Evolutionary conservation across 2,113 vertebrate species (phyloP).

Genomic region (Ochotona princeps): DNA sequence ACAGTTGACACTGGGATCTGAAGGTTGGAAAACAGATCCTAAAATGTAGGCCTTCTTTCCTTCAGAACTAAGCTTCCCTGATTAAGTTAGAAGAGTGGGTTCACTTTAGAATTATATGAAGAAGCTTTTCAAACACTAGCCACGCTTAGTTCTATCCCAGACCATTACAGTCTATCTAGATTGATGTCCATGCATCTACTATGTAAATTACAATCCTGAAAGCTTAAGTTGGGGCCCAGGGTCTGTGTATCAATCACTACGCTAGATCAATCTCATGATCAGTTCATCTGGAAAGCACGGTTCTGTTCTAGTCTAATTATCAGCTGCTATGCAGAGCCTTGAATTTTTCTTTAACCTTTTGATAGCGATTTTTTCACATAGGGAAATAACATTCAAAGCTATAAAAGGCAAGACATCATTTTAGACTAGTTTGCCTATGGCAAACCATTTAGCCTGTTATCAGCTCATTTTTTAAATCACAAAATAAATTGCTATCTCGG

Average conservation of each 20-base stretch:
- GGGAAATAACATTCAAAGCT: slow-evolving; percentile 40
- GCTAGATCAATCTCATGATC: slow-evolving; percentile 26
- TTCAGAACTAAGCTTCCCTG: not conserved
- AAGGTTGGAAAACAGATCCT: slow-evolving; percentile 35
- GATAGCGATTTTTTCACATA: slow-evolving; percentile 18
- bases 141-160: not conserved
- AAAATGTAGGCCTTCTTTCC: slow-evolving; percentile 41
- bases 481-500: slow-evolving; percentile 27
- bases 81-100: not conserved
- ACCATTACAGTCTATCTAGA: slow-evolving; percentile 50
- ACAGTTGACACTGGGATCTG: not conserved
- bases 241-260: slow-evolving; percentile 48
- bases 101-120: slow-evolving; percentile 3
- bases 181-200: not conserved
- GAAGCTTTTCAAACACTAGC: not conserved
- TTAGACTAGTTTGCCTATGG: slow-evolving; percentile 3
- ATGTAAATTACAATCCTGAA: slow-evolving; percentile 50
- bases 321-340: not conserved
- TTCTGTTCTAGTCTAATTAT: slow-evolving; percentile 32
- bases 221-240: not conserved
- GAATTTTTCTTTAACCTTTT: slow-evolving; percentile 53
- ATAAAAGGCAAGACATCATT: slow-evolving; percentile 28
- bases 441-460: slow-evolving; percentile 46
- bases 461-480: slow-evolving; percentile 5
- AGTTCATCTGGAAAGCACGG: slow-evolving; percentile 35